phyloP scores from a whole-genome alignment of 2,113 vertebrate species.

The Cyanocitta stelleri region DNA sequence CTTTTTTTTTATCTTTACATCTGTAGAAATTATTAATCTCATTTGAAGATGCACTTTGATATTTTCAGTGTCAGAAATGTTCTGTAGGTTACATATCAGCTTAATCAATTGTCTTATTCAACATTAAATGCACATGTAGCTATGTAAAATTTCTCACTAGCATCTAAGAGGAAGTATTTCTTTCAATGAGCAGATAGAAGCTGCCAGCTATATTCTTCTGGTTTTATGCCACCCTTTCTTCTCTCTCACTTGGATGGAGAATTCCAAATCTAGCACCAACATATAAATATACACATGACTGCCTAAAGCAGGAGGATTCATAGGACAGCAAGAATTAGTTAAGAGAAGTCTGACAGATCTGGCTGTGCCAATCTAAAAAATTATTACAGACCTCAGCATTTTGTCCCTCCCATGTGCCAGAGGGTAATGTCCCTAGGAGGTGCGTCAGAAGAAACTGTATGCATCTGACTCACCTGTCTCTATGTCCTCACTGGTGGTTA shows the following conservation, averaged over 20 bases:
- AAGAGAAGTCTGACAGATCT: not conserved
- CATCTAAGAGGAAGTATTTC: not conserved
- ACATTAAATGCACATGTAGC: not conserved
- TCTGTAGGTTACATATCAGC: not conserved
- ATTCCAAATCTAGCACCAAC: not conserved
- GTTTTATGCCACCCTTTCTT: not conserved
- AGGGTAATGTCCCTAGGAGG: not conserved
- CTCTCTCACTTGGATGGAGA: not conserved
- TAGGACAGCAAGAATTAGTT: not conserved
- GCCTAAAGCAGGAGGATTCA: not conserved
- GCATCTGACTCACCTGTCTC: not conserved
- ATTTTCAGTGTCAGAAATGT: not conserved
- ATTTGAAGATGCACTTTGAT: not conserved
- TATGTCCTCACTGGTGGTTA: not conserved
- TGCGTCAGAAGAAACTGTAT: not conserved
- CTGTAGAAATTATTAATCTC: not conserved
- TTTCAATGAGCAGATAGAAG: not conserved
- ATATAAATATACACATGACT: not conserved
- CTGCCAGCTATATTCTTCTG: not conserved
- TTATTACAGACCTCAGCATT: not conserved
- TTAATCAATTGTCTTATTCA: not conserved
- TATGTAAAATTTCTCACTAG: not conserved
- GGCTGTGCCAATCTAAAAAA: not conserved
- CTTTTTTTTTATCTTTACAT: not conserved
- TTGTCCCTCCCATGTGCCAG: not conserved